Base-by-base conservation (phyloP, 2,113 vertebrate genomes). In the Xerus inauris region DNA sequence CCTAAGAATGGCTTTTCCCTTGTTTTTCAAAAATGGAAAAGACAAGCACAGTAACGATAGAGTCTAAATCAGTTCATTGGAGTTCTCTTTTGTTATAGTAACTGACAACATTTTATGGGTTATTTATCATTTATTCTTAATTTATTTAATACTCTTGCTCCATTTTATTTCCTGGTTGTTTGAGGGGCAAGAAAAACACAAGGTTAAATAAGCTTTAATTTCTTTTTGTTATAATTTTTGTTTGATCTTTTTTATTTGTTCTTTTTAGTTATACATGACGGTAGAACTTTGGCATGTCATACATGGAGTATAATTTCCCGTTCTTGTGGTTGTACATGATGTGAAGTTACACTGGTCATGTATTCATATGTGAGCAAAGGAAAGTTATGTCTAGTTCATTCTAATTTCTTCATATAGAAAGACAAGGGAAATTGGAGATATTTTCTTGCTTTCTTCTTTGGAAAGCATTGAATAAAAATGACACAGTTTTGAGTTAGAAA, bases 381-480 rank as follows among this genome's bases (percentile, higher is more conserved):
- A 22, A 57, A 57, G 51, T 57, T 57, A 57, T 24, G 20, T 57
- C 20, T 7, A 57, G 24, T 57, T 57, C 54, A 57, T 57, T 81
- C 54, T 93, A 24, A 54, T 91, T 84, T 62, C 8, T 62, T 28
- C 28, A 69, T 64, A 13, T 35, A 54, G 57, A 92, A 85, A 8
- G 13, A 24, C 69, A 89, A 92, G 42, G 57, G 8, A 16, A 69
- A 17, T 47, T 47, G n/a, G 22, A 82, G 81, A 7, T 51, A 62
- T 40, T 28, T 89, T 95, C 40, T 94, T 92, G n/a, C 38, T 81
- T 84, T 91, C n/a, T 72, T 81, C 42, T 92, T 84, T 82, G 69
- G n/a, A 94, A 97, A 88, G 32, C 76, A 42, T 1, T 64, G 81
- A 49, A 35, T 67, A 47, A n/a, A 75, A 90, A 57, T 64, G 30